phyloP scores from a whole-genome alignment of 2,888 invertebrate species.

The Eupithecia vulgata region DNA sequence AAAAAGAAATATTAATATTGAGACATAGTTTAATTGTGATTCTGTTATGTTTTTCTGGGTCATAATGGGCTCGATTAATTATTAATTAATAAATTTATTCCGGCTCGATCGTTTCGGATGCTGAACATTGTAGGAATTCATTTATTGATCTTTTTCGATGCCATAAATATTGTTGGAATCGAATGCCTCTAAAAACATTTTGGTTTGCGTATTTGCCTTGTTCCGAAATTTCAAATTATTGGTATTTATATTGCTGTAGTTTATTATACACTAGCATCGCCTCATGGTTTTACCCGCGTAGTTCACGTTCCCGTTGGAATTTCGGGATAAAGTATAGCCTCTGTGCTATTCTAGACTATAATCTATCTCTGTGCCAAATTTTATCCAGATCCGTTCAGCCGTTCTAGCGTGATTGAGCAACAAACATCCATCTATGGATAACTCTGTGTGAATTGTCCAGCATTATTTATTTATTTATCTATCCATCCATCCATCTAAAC shows the following conservation, averaged over 20 bases:
- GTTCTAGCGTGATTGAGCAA: too few relatives aligned
- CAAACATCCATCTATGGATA: too few relatives aligned
- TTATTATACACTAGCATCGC: neutral
- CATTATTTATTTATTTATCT: too few relatives aligned
- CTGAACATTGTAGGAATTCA: constrained; percentile 64
- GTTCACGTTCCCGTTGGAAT: too few relatives aligned
- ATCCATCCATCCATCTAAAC: too few relatives aligned
- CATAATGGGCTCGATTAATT: constrained; percentile 57
- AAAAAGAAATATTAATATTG: constrained; percentile 74
- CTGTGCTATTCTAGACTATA: too few relatives aligned
- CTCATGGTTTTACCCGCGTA: too few relatives aligned
- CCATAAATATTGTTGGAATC: constrained; percentile 58
- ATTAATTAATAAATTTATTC: constrained; percentile 79
- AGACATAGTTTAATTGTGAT: constrained; percentile 56
- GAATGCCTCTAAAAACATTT: constrained; percentile 37
- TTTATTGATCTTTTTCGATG: constrained; percentile 63
- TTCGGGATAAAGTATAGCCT: too few relatives aligned
- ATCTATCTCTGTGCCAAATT: too few relatives aligned
- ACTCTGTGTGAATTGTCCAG: too few relatives aligned
- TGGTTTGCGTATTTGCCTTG: constrained; percentile 25
- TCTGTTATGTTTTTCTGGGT: constrained; percentile 53
- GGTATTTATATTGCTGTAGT: constrained; percentile 7
- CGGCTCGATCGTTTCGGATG: constrained; percentile 57
- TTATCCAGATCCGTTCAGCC: too few relatives aligned
- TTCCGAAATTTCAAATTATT: constrained; percentile 19